phyloP scores from a whole-genome alignment of 2,888 invertebrate species.

The Limnephilus lunatus region DNA sequence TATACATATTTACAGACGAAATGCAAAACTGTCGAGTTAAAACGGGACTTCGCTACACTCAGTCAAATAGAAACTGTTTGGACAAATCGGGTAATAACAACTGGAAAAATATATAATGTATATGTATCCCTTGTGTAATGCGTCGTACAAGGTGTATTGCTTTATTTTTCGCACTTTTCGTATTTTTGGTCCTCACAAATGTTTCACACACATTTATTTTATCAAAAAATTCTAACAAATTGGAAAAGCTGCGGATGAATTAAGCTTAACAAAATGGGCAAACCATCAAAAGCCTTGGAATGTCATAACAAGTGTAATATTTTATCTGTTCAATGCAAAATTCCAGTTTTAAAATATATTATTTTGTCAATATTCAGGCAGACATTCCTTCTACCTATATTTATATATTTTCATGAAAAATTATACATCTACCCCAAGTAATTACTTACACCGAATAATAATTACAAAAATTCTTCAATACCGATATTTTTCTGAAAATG shows the following conservation, averaged over 20 bases:
- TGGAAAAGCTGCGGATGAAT: neutral
- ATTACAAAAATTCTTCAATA: no score
- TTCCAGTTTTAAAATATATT: neutral
- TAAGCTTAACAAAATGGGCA: neutral
- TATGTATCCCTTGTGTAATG: no score
- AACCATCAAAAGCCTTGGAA: neutral
- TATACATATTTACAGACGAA: no score
- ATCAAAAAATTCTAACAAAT: neutral
- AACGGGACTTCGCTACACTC: neutral
- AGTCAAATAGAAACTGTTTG: neutral
- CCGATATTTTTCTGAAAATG: no score
- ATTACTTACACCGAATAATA: neutral
- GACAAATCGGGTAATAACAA: neutral
- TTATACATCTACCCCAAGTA: no score
- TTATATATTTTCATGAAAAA: no score
- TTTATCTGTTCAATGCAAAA: no score
- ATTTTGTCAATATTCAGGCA: neutral
- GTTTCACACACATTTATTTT: neutral
- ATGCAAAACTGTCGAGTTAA: no score
- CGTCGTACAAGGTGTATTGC: no score
- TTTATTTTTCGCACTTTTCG: no score
- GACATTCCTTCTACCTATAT: no score
- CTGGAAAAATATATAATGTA: neutral
- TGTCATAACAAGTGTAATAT: neutral
- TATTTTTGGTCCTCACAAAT: no score